These are phyloP conservation scores for Geopemphigus sp. DNA, from an alignment of 1,140 invertebrate species.

Conservation along the genomic window DNA sequence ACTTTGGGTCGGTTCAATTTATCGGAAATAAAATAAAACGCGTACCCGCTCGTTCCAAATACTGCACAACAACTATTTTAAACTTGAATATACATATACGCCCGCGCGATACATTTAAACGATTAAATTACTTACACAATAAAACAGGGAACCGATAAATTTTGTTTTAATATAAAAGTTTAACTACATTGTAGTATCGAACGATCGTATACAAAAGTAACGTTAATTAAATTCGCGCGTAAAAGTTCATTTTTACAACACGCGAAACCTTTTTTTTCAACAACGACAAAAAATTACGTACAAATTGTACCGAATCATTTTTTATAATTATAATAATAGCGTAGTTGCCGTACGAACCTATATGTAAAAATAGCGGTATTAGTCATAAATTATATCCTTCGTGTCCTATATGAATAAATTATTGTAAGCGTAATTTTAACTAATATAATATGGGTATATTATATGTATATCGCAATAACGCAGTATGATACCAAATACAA, in stretches of 20 bases:
- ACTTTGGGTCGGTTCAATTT: conserved; percentile 3
- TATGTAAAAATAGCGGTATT: neutral
- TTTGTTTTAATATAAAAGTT: neutral
- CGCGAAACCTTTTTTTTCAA: neutral
- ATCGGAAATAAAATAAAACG: conserved; percentile 5
- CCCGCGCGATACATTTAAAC: neutral
- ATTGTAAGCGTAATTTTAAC: neutral
- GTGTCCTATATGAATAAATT: neutral
- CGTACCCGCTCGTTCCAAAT: neutral
- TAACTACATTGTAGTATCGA: neutral
- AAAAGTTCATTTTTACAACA: neutral
- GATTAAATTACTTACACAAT: neutral
- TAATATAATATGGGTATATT: neutral
- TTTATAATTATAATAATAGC: neutral
- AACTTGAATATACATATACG: neutral
- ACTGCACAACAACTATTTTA: neutral
- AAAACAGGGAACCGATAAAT: neutral
- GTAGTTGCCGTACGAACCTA: neutral
- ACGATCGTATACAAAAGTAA: neutral
- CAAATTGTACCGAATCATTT: too few relatives aligned
- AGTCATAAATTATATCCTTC: neutral
- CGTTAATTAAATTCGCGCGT: neutral
- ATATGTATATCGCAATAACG: too few relatives aligned
- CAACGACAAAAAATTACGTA: neutral
- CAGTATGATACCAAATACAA: neutral